Evolutionary conservation across 2,797 vertebrate genomes (phyloP).

Genomic region (Manis crassicaudata): DNA sequence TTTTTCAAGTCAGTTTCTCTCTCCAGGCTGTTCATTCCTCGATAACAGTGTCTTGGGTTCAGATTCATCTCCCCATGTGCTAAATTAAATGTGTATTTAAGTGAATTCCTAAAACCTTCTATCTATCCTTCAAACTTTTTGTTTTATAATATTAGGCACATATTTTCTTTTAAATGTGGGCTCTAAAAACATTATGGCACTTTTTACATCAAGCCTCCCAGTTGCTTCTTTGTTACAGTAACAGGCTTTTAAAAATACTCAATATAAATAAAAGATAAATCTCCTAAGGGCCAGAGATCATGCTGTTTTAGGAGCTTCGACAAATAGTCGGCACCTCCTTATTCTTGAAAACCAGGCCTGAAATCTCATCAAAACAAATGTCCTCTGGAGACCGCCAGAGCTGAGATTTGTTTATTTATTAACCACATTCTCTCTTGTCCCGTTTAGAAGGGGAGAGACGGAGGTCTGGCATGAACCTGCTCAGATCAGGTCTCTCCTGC

Average conservation of each 20-base stretch:
- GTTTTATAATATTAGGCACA: background rate
- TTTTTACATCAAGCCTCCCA: constrained; percentile 36
- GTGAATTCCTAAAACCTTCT: background rate
- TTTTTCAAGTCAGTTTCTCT: background rate
- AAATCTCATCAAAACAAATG: constrained; percentile 72
- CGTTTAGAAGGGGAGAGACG: background rate
- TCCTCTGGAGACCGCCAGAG: constrained; percentile 28
- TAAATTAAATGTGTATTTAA: background rate
- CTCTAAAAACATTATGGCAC: background rate
- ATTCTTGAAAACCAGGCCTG: constrained; percentile 66
- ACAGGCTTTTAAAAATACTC: constrained; percentile 59
- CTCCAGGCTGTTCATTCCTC: background rate
- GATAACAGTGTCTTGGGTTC: background rate
- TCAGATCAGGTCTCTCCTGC: background rate
- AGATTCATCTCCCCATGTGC: background rate
- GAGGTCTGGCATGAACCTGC: fast-evolving
- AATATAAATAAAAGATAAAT: constrained; percentile 73
- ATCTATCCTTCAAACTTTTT: background rate
- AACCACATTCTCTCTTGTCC: constrained; percentile 17
- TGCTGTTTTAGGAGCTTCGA: constrained; percentile 65
- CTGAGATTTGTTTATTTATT: background rate
- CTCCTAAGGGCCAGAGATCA: constrained; percentile 63
- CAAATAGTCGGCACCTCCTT: constrained; percentile 66
- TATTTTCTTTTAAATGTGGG: constrained; percentile 7
- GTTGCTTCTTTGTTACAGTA: constrained; percentile 59